A percentile compares a stretch with the other conserved stretches of the same genome.
These are phyloP conservation scores for Tetramorium bicarinatum DNA, from an alignment of 2,888 invertebrate species.

Conservation along the genomic window DNA sequence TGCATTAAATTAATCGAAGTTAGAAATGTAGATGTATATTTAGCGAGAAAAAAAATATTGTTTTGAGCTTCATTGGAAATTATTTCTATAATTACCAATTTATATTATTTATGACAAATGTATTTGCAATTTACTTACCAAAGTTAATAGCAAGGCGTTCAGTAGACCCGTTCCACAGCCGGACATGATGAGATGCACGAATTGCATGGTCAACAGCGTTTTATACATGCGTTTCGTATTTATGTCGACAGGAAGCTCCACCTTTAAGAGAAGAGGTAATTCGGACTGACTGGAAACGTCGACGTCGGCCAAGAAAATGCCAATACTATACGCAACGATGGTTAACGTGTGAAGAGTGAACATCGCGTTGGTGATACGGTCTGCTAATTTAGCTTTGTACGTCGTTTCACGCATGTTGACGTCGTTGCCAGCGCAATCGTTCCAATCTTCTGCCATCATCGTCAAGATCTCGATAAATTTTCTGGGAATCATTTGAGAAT, in stretches of 20 bases:
- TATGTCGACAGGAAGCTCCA: slow-evolving; percentile 61
- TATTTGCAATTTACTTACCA: slow-evolving; percentile 25
- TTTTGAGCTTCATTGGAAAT: not conserved
- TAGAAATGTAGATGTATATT: not conserved
- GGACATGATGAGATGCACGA: slow-evolving; percentile 38
- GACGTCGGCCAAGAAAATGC: slow-evolving; percentile 32
- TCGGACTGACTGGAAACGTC: slow-evolving; percentile 28
- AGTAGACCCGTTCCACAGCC: slow-evolving; percentile 41
- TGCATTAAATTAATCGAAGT: not conserved
- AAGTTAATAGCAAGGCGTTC: slow-evolving; percentile 34
- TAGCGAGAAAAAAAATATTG: not conserved
- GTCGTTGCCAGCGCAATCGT: slow-evolving; percentile 11
- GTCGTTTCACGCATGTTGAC: slow-evolving; percentile 21
- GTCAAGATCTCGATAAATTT: slow-evolving; percentile 46
- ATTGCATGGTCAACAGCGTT: slow-evolving; percentile 21
- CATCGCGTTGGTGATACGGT: slow-evolving; percentile 39
- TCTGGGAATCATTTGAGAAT: slow-evolving; percentile 32
- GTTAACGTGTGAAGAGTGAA: slow-evolving; percentile 44
- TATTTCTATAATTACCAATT: not conserved
- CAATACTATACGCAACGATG: slow-evolving; percentile 35
- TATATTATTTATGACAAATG: not conserved
- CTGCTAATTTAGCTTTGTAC: slow-evolving; percentile 30
- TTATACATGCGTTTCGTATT: slow-evolving; percentile 44
- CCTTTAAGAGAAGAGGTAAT: slow-evolving; percentile 49
- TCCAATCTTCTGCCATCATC: slow-evolving; percentile 64